Evolutionary conservation across 2,797 vertebrate species (phyloP).

Genomic region (Sphenodon punctatus): DNA sequence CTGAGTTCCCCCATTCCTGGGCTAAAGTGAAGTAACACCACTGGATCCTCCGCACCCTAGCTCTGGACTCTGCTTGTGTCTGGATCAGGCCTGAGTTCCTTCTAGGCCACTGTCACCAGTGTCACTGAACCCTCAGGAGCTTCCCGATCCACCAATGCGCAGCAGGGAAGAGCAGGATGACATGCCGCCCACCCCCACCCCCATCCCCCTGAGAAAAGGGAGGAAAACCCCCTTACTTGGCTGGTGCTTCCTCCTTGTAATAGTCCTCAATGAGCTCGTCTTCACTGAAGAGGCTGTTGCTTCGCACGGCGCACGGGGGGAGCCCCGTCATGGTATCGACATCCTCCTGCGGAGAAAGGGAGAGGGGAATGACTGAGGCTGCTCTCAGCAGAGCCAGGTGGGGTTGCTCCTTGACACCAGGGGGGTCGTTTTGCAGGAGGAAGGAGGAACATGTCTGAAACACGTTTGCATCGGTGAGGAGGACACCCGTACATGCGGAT

Average conservation of each 20-base stretch:
- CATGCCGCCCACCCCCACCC: fast-evolving
- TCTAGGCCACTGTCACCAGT: background rate
- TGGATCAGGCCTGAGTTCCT: background rate
- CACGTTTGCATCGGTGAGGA: no score
- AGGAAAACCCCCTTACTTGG: slow-evolving; percentile 48
- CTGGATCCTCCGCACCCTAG: no score
- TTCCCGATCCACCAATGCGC: background rate
- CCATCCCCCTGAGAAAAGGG: fast-evolving
- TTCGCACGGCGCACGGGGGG: background rate
- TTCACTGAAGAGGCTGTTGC: slow-evolving; percentile 72
- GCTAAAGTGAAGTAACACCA: no score
- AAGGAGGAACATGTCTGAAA: no score
- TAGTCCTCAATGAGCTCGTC: slow-evolving; percentile 64
- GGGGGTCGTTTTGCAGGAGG: no score
- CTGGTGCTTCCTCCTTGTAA: slow-evolving; percentile 7
- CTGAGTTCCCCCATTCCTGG: no score
- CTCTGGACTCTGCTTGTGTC: background rate
- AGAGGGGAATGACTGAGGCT: no score
- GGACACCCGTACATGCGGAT: slow-evolving; percentile 26
- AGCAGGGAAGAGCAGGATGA: background rate
- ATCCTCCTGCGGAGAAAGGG: slow-evolving; percentile 54
- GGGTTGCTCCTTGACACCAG: no score
- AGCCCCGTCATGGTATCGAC: background rate
- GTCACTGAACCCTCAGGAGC: background rate
- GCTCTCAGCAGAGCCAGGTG: no score